Base-by-base conservation (phyloP, 2,797 vertebrate species). In the Tauraco hartlaubi region DNA sequence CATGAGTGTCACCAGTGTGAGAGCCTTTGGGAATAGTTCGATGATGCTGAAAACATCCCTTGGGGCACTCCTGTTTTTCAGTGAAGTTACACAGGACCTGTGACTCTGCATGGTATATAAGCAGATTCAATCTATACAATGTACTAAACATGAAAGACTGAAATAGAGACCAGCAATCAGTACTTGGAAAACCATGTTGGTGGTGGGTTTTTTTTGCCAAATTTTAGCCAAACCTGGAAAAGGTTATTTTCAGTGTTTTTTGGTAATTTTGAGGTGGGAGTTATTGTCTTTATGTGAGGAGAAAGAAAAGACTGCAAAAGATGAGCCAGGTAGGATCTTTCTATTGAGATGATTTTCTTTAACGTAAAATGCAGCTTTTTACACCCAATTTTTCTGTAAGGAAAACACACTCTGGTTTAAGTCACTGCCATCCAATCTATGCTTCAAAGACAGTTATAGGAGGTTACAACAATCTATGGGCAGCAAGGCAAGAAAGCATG, bases 161-260 rank as follows among this genome's bases (percentile, higher is more conserved):
- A 64, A 90, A 62, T 2, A 61, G 23, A 76, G 28, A 7, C 19
- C 20, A 46, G 15, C 4, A 63, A 46, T 46, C n/a, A 67, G 15
- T 23, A 29, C 26, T 20, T 85, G 31, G n/a, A 84, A 90, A 87
- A 52, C 15, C 55, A 49, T n/a, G 68, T 59, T 48, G 16, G 23
- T 55, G 5, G n/a, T 2, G 33, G 39, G 2, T 0, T 0, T 9
- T 59, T 58, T 18, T 29, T 35, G 17, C 7, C 5, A 74, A 35
- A 59, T 68, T 82, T 74, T 88, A 75, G 20, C 10, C 23, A 26
- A 82, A 79, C 35, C 3, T 39, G 19, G 22, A 25, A 74, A 52
- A 76, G 12, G 4, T 58, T 61, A 25, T 8, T 26, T 64, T 37
- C 3, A 61, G 8, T 31, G 3, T 18, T 68, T 68, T 82, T 63